A percentile compares a stretch with the other conserved stretches of the same genome.
These are phyloP conservation scores for Sebastes matsubarae DNA, from an alignment of 2,797 vertebrate species.

Conservation along the genomic window DNA sequence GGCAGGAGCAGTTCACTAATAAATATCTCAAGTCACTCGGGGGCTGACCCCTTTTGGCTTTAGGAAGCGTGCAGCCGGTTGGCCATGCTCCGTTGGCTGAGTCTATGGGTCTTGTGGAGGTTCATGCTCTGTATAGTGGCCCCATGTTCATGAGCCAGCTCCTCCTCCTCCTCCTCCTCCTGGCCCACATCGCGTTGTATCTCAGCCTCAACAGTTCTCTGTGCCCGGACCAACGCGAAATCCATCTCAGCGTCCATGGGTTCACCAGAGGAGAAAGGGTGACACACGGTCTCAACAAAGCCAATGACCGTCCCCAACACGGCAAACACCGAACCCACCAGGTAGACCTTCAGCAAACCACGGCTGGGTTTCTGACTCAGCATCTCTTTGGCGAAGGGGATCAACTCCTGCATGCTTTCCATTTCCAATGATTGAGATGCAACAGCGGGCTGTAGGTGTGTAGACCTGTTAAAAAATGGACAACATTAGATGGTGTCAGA, in stretches of 20 bases:
- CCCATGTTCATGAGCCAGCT: not conserved
- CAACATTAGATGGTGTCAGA: not conserved
- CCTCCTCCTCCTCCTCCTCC: not conserved
- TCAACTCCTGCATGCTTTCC: constrained; percentile 85
- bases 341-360: constrained; percentile 87
- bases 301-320: constrained; percentile 85
- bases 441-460: not conserved
- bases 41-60: not conserved
- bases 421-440: constrained; percentile 55
- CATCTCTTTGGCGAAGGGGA: constrained; percentile 87
- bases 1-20: constrained; percentile 12
- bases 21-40: constrained; percentile 22
- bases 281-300: constrained; percentile 85
- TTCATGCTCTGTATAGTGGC: not conserved
- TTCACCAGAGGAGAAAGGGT: constrained; percentile 79
- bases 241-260: constrained; percentile 68
- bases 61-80: constrained; percentile 85
- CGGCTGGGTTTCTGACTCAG: constrained; percentile 82
- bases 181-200: constrained; percentile 5
- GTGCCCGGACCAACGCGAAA: constrained; percentile 8
- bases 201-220: constrained; percentile 9
- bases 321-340: constrained; percentile 87
- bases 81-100: constrained; percentile 64
- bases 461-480: not conserved
- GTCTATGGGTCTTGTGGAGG: constrained; percentile 38